A percentile compares a stretch with the other conserved stretches of the same genome.
These are phyloP conservation scores for Tapirus indicus DNA, from an alignment of 2,797 vertebrate species.

Conservation along the genomic window DNA sequence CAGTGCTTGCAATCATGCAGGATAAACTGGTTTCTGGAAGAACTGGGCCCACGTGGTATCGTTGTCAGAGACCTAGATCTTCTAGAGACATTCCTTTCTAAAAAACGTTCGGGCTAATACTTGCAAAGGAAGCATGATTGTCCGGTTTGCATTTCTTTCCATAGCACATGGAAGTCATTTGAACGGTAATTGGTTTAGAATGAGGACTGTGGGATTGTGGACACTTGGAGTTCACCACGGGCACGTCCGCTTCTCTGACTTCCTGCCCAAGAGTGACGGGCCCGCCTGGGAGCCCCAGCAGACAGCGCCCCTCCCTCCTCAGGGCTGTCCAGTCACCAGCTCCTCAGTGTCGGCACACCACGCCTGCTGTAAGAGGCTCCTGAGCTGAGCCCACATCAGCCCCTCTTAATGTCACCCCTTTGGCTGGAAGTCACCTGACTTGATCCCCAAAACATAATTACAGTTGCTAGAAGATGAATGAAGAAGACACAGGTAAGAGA, in stretches of 20 bases:
- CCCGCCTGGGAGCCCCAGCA: background rate
- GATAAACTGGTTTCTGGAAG: background rate
- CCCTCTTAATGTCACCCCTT: background rate
- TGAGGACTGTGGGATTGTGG: background rate
- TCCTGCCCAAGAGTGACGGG: background rate
- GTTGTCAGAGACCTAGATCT: slow-evolving; percentile 60
- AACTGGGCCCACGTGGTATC: background rate
- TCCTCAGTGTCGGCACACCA: fast-evolving
- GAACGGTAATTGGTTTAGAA: background rate
- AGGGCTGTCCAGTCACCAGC: fast-evolving
- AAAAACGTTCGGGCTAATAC: background rate
- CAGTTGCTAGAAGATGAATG: background rate
- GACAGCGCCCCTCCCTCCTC: fast-evolving
- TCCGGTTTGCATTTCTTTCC: background rate
- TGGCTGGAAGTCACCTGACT: background rate
- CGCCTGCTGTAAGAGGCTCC: background rate
- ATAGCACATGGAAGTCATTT: background rate
- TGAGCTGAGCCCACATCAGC: background rate
- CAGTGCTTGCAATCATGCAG: fast-evolving
- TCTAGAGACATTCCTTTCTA: slow-evolving; percentile 14
- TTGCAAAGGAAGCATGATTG: background rate
- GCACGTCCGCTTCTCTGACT: background rate
- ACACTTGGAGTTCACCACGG: background rate
- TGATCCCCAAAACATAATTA: background rate
- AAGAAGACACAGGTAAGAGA: background rate